phyloP scores from a whole-genome alignment of 1,140 invertebrate species.

The Popillia japonica region DNA sequence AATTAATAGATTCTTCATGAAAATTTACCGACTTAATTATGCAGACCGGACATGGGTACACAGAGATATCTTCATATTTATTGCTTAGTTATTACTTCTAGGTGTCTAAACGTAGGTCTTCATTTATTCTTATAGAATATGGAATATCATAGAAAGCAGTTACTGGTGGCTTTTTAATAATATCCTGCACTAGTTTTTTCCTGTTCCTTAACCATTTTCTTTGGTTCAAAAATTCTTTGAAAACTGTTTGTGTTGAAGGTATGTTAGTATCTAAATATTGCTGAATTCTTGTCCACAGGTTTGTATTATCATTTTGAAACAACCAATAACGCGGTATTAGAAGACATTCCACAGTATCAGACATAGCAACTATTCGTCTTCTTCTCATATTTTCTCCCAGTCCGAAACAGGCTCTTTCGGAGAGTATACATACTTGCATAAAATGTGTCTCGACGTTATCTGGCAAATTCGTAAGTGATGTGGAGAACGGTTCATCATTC shows the following conservation, averaged over 20 bases:
- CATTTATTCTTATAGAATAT: constrained; percentile 39
- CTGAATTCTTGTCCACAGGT: constrained; percentile 70
- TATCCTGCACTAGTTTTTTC: constrained; percentile 61
- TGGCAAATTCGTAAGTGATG: constrained; percentile 37
- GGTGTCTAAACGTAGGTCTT: constrained; percentile 24
- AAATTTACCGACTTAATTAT: too few species aligned
- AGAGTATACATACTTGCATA: constrained; percentile 62
- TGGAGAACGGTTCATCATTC: neutral
- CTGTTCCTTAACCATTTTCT: constrained; percentile 67
- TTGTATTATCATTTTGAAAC: constrained; percentile 67
- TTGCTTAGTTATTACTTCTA: neutral
- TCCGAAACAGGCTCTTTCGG: constrained; percentile 62
- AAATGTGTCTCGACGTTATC: constrained; percentile 60
- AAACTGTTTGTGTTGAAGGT: constrained; percentile 65
- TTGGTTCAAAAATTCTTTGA: constrained; percentile 64
- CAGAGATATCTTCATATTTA: too few species aligned
- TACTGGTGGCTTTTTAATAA: constrained; percentile 59
- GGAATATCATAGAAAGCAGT: constrained; percentile 22
- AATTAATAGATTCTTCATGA: too few species aligned
- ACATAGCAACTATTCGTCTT: constrained; percentile 66
- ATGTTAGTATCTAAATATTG: constrained; percentile 69
- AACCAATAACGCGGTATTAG: constrained; percentile 71
- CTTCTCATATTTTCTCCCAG: constrained; percentile 69
- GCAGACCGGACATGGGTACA: too few species aligned
- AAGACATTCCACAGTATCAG: constrained; percentile 64